Conservation (phyloP, 2,888 invertebrate genomes). For the Acronicta leporina region DNA sequence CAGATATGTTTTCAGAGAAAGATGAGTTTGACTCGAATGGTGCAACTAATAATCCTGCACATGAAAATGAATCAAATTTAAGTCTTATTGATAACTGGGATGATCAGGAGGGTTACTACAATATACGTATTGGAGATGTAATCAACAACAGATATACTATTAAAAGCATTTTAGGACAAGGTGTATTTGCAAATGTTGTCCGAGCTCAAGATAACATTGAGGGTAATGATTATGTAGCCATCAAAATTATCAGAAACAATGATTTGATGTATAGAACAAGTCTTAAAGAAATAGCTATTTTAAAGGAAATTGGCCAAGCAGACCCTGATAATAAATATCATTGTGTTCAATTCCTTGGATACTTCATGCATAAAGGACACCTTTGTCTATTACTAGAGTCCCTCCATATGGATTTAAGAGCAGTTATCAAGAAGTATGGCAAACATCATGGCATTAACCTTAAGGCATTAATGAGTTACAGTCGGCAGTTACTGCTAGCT, state of each 20-base stretch:
- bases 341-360: constrained; percentile 95
- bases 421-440: constrained; percentile 99
- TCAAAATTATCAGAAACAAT: constrained; percentile 99
- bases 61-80: constrained; percentile 91
- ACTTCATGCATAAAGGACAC: constrained; percentile 99
- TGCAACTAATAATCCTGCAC: constrained; percentile 61
- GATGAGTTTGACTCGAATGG: constrained; percentile 94
- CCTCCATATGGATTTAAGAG: constrained; percentile 96
- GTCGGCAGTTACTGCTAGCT: constrained; percentile 97
- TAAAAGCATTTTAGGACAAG: constrained; percentile 98
- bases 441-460: constrained; percentile 97
- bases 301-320: constrained; percentile 97
- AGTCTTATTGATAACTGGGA: constrained; percentile 99
- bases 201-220: constrained; percentile 96
- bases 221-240: constrained; percentile 96
- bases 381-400: constrained; percentile 99
- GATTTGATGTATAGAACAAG: constrained; percentile 99
- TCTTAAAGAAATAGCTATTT: constrained; percentile 96
- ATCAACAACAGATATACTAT: constrained; percentile 96
- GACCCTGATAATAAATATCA: constrained; percentile 99
- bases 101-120: constrained; percentile 99
- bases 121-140: constrained; percentile 96
- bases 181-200: constrained; percentile 99
- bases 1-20: constrained; percentile 98
- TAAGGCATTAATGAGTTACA: constrained; percentile 98